Evolutionary conservation across 2,888 invertebrate species (phyloP).

Genomic region (Tolmerus cingulatus): DNA sequence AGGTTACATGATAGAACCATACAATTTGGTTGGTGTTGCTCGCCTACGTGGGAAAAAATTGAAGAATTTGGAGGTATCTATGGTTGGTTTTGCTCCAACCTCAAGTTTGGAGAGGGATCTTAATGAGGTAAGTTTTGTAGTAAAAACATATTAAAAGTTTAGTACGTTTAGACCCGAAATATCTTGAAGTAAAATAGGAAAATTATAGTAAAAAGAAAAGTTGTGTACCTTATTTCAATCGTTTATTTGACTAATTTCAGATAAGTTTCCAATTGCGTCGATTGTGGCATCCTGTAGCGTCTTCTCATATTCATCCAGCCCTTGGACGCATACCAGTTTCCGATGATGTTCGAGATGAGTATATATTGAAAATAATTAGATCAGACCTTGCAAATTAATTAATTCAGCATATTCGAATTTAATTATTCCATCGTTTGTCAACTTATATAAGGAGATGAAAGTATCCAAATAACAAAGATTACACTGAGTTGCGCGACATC

Average conservation of each 20-base stretch:
- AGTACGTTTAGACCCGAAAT: not conserved
- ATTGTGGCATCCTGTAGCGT: conserved; percentile 58
- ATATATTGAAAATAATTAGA: conserved; percentile 60
- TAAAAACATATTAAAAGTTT: not conserved
- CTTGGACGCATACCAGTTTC: conserved; percentile 58
- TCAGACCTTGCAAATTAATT: conserved; percentile 55
- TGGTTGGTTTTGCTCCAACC: conserved; percentile 57
- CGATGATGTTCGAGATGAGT: conserved; percentile 60
- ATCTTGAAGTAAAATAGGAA: not conserved
- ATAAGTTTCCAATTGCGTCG: conserved; percentile 60
- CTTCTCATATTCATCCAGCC: conserved; percentile 57
- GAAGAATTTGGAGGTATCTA: conserved; percentile 61
- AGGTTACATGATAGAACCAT: conserved; percentile 61
- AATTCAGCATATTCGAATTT: not conserved
- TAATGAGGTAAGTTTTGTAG: conserved; percentile 55
- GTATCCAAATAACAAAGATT: not conserved
- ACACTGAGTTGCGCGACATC: not conserved
- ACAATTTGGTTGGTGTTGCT: conserved; percentile 62
- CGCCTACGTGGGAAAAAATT: conserved; percentile 59
- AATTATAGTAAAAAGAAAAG: not conserved
- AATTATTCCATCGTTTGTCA: not conserved
- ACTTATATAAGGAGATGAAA: not conserved
- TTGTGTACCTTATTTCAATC: not conserved
- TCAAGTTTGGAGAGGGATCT: conserved; percentile 56
- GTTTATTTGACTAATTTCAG: conserved; percentile 49